phyloP scores from a whole-genome alignment of 2,888 invertebrate genomes.

The Drosophila falleni region DNA sequence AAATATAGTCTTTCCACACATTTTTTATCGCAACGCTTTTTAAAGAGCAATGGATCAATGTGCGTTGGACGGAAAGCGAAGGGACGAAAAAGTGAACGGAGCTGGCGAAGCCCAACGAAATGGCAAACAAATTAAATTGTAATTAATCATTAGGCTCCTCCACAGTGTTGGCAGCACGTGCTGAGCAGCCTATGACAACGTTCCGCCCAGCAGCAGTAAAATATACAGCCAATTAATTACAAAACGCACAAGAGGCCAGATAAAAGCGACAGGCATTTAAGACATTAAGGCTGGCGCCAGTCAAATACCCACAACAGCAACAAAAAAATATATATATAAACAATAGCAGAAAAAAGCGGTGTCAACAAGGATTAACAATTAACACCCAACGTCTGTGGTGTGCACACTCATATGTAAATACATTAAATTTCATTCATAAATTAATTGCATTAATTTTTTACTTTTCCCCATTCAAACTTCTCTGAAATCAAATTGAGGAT shows the following conservation, averaged over 20 bases:
- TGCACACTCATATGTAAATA: slow-evolving; percentile 10
- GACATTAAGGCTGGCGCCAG: slow-evolving; percentile 52
- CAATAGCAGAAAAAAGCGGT: slow-evolving; percentile 27
- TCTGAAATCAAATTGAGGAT: slow-evolving; percentile 18
- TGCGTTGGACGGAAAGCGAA: no score
- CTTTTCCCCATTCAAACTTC: background rate
- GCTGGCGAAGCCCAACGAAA: slow-evolving; percentile 41
- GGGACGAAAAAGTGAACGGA: slow-evolving; percentile 6
- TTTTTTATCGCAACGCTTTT: slow-evolving; percentile 4
- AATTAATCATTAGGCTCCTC: slow-evolving; percentile 73
- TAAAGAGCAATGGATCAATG: slow-evolving; percentile 20
- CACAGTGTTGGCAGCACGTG: slow-evolving; percentile 56
- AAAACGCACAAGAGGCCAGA: slow-evolving; percentile 70
- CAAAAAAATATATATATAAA: slow-evolving; percentile 1
- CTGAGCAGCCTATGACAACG: slow-evolving; percentile 64
- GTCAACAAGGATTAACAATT: slow-evolving; percentile 60
- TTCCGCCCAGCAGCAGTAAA: slow-evolving; percentile 45
- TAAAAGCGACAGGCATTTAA: slow-evolving; percentile 62
- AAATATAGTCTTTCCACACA: slow-evolving; percentile 8
- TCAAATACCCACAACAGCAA: slow-evolving; percentile 22
- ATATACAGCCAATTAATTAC: slow-evolving; percentile 72
- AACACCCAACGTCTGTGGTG: slow-evolving; percentile 33
- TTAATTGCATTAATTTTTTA: slow-evolving; percentile 38
- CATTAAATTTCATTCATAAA: slow-evolving; percentile 28
- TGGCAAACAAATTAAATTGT: slow-evolving; percentile 79